These are phyloP conservation scores for Mythimna ferrago DNA, from an alignment of 2,888 invertebrate species.

Conservation along the genomic window DNA sequence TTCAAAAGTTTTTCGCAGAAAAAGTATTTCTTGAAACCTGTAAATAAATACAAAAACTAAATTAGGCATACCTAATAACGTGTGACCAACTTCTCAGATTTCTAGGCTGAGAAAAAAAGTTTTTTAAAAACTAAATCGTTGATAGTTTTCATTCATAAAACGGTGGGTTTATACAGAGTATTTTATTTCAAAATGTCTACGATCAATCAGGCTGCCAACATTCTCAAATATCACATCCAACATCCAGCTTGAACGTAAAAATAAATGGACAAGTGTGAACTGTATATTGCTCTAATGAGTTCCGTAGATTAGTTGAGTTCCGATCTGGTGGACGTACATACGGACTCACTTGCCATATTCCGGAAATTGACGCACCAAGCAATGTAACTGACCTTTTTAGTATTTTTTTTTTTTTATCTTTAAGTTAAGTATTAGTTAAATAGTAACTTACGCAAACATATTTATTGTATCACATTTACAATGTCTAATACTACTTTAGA, in stretches of 20 bases:
- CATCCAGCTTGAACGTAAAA: slow-evolving; percentile 50
- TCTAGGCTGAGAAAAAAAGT: slow-evolving; percentile 18
- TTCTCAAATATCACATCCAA: slow-evolving; percentile 62
- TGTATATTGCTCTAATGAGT: not conserved
- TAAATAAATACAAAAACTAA: not conserved
- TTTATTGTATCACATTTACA: too few species aligned
- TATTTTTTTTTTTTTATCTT: too few species aligned
- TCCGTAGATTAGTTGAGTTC: slow-evolving; percentile 22
- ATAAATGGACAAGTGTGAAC: slow-evolving; percentile 49
- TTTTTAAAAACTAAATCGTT: slow-evolving; percentile 22
- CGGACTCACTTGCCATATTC: too few species aligned
- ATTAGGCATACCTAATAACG: not conserved
- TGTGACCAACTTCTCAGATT: slow-evolving; percentile 28
- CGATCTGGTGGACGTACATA: too few species aligned
- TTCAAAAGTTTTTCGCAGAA: not conserved
- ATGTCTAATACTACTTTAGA: too few species aligned
- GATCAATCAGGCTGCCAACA: slow-evolving; percentile 58
- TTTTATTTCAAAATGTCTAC: slow-evolving; percentile 58
- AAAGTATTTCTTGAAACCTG: not conserved
- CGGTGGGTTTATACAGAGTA: slow-evolving; percentile 49
- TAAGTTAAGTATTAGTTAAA: too few species aligned
- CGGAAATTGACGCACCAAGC: too few species aligned
- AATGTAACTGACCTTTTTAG: too few species aligned
- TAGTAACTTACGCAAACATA: too few species aligned
- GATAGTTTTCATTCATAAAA: slow-evolving; percentile 64